These are phyloP conservation scores for Globodera ellingtonae DNA, from an alignment of 1,140 invertebrate species.

Conservation along the genomic window DNA sequence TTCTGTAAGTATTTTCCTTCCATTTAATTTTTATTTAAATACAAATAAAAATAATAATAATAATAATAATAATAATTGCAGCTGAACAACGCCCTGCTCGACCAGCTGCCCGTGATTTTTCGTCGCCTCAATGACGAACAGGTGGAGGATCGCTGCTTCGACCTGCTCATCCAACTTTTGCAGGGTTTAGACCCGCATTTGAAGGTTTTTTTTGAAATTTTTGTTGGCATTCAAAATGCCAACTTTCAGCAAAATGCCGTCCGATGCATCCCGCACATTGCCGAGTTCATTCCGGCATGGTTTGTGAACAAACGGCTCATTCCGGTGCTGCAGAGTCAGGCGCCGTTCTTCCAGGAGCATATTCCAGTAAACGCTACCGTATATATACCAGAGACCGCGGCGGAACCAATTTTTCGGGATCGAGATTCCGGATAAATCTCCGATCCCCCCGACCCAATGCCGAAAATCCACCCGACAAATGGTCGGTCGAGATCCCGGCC, in stretches of 20 bases:
- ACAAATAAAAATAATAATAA: too few relatives aligned
- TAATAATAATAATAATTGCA: constrained; percentile 13
- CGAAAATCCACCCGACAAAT: not conserved
- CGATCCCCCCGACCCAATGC: not conserved
- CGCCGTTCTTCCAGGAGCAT: constrained; percentile 57
- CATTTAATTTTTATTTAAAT: not conserved
- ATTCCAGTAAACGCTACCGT: constrained; percentile 45
- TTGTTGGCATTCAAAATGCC: too few relatives aligned
- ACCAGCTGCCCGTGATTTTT: constrained; percentile 48
- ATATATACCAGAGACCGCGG: not conserved
- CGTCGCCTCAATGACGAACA: constrained; percentile 50
- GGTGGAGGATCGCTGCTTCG: constrained; percentile 52
- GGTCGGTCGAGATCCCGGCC: not conserved
- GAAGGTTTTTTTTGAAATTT: constrained; percentile 31
- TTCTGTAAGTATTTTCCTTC: too few relatives aligned
- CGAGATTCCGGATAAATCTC: too few relatives aligned
- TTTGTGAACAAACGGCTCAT: constrained; percentile 57
- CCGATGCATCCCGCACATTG: constrained; percentile 50
- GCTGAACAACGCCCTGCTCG: constrained; percentile 43
- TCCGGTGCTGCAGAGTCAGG: constrained; percentile 49
- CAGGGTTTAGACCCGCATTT: constrained; percentile 45
- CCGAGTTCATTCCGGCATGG: constrained; percentile 55
- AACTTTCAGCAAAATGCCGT: constrained; percentile 57
- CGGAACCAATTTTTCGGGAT: too few relatives aligned
- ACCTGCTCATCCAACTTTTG: constrained; percentile 40